phyloP scores from a whole-genome alignment of 1,140 invertebrate species.

The Mycetomoellerius zeteki region DNA sequence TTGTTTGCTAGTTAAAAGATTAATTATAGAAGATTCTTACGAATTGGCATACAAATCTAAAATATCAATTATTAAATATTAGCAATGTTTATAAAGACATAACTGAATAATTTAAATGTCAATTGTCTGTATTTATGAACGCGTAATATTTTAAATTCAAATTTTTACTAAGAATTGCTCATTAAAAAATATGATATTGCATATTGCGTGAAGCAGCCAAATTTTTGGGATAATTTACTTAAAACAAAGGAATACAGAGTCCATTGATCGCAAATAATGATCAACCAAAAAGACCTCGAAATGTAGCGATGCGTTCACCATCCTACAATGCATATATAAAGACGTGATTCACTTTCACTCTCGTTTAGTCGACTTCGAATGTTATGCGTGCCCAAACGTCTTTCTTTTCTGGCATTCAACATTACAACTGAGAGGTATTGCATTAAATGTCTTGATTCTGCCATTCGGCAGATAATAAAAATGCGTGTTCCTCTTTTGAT shows the following conservation, averaged over 20 bases:
- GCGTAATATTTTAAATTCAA: background rate
- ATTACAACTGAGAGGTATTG: background rate
- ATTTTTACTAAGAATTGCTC: background rate
- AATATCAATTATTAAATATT: background rate
- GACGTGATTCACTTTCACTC: constrained; percentile 79
- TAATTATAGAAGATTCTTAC: background rate
- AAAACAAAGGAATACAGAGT: constrained; percentile 15
- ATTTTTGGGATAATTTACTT: background rate
- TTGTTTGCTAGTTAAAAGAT: background rate
- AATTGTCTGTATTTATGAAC: background rate
- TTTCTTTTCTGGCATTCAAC: background rate
- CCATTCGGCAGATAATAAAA: background rate
- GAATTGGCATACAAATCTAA: background rate
- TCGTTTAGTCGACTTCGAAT: constrained; percentile 77
- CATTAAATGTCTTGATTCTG: background rate
- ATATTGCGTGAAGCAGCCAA: background rate
- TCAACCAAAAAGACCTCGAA: constrained; percentile 73
- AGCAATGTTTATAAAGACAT: background rate
- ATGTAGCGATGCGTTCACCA: constrained; percentile 69
- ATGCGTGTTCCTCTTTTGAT: constrained; percentile 44
- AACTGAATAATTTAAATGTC: background rate
- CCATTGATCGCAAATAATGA: constrained; percentile 50
- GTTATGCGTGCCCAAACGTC: constrained; percentile 51
- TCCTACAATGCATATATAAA: constrained; percentile 78
- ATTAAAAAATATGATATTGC: background rate